Percentiles rank a stretch among this genome's conserved stretches.
Evolutionary conservation across 2,797 vertebrate species (phyloP).

Genomic region (Myotis vivesi): DNA sequence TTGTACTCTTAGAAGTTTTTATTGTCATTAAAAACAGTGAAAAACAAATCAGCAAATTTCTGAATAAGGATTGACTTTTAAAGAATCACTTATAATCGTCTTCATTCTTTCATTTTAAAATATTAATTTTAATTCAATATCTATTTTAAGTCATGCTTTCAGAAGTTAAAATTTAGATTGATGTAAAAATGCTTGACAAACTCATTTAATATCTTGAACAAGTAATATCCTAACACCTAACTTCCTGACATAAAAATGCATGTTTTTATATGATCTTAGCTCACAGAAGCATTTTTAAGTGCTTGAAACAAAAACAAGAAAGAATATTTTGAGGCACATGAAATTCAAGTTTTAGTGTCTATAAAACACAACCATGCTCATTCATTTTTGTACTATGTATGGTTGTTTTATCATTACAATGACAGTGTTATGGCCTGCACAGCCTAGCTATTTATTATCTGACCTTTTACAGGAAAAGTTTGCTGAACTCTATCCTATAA

Average conservation of each 20-base stretch:
- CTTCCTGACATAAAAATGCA: not conserved
- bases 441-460: conserved; percentile 5
- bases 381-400: not conserved
- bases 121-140: conserved; percentile 55
- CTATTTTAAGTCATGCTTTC: conserved; percentile 69
- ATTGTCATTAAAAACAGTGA: conserved; percentile 47
- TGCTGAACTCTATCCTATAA: conserved; percentile 70
- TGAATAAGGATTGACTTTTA: conserved; percentile 52
- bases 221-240: not conserved
- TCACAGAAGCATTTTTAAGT: not conserved
- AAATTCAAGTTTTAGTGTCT: not conserved
- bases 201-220: not conserved
- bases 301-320: conserved; percentile 34
- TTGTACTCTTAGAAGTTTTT: conserved; percentile 42
- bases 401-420: not conserved
- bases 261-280: not conserved
- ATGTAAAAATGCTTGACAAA: conserved; percentile 39
- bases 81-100: conserved; percentile 39
- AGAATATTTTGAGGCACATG: not conserved
- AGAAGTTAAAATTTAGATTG: conserved; percentile 74
- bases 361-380: not conserved
- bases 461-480: conserved; percentile 53
- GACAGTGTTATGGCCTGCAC: not conserved
- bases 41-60: conserved; percentile 49
- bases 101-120: conserved; percentile 62